These are phyloP conservation scores for Osmerus mordax DNA, from an alignment of 2,113 vertebrate genomes.

Conservation along the genomic window DNA sequence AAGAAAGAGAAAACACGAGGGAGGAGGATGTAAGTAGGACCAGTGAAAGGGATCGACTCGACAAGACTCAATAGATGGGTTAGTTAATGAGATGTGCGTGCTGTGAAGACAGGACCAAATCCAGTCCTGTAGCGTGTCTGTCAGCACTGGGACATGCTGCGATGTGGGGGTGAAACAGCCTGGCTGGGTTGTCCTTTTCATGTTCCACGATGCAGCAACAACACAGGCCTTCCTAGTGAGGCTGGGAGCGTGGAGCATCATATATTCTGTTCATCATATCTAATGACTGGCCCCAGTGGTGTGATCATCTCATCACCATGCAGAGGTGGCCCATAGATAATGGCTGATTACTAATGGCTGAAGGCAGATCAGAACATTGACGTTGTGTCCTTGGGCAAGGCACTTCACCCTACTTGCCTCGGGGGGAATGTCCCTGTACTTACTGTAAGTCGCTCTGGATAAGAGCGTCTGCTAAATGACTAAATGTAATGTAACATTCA, in stretches of 20 bases:
- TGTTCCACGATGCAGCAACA: neutral
- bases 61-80: no score
- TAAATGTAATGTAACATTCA: neutral
- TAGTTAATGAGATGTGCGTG: no score
- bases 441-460: no score
- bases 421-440: no score
- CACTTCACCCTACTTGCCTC: no score
- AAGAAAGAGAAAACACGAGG: neutral
- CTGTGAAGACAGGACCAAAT: no score
- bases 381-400: no score
- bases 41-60: constrained; percentile 15
- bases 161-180: no score
- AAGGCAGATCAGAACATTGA: constrained; percentile 12
- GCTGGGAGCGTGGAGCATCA: neutral
- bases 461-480: no score
- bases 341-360: constrained; percentile 22
- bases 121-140: no score
- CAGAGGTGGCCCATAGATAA: constrained; percentile 19
- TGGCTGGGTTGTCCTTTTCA: neutral
- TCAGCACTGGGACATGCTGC: no score
- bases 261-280: neutral
- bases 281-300: constrained; percentile 12
- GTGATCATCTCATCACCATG: constrained; percentile 29
- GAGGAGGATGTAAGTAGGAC: neutral
- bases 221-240: neutral